phyloP scores from a whole-genome alignment of 1,140 invertebrate genomes.

The Procambarus clarkii region DNA sequence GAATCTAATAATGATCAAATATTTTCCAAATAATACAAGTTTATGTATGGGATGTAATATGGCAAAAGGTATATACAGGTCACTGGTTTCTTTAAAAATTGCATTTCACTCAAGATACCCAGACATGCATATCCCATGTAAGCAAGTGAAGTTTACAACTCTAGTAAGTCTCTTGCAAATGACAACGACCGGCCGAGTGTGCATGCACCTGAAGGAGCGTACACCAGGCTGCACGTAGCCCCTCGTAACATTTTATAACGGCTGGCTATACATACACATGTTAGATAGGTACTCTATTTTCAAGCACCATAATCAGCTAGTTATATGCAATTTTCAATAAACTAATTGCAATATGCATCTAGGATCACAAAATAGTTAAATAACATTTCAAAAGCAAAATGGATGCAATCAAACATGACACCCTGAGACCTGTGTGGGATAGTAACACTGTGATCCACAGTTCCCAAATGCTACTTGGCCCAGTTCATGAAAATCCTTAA shows the following conservation, averaged over 20 bases:
- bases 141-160: not conserved
- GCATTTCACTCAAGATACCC: not conserved
- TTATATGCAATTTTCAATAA: not conserved
- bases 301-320: conserved; percentile 2
- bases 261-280: not conserved
- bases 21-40: not conserved
- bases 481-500: not conserved
- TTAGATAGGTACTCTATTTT: not conserved
- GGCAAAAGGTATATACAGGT: not conserved
- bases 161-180: not conserved
- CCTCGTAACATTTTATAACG: not conserved
- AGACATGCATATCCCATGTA: not conserved
- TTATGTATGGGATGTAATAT: not conserved
- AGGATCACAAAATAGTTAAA: not conserved
- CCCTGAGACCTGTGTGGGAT: conserved; percentile 1
- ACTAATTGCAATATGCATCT: not conserved
- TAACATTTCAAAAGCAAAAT: not conserved
- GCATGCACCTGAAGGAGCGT: not conserved
- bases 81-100: not conserved
- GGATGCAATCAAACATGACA: not conserved
- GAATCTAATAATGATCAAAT: not conserved
- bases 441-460: not conserved
- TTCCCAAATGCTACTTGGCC: not conserved
- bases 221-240: not conserved
- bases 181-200: not conserved